These are phyloP conservation scores for Grus americana DNA, from an alignment of 2,113 vertebrate genomes.

Conservation along the genomic window DNA sequence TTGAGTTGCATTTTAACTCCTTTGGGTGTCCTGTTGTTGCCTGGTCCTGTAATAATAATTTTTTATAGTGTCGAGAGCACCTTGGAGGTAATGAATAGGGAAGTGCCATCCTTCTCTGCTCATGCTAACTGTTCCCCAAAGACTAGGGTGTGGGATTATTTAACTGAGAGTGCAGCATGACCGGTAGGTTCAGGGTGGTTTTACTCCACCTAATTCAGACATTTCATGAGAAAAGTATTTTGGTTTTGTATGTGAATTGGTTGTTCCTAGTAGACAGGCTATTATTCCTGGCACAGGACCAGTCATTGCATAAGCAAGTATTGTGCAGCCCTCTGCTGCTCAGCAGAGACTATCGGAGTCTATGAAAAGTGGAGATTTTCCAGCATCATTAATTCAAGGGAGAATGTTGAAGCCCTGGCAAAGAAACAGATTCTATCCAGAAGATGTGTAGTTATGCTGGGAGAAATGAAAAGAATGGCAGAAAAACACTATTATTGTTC, in stretches of 20 bases:
- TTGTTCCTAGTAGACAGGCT: background rate
- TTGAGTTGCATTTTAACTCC: background rate
- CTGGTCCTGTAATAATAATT: background rate
- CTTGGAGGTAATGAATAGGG: background rate
- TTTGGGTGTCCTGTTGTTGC: background rate
- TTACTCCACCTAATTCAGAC: background rate
- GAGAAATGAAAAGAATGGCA: slow-evolving; percentile 35
- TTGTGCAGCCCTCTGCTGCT: slow-evolving; percentile 49
- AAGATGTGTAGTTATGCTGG: slow-evolving; percentile 38
- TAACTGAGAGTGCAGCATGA: background rate
- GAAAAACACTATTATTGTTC: slow-evolving; percentile 9
- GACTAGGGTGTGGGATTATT: background rate
- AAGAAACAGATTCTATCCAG: slow-evolving; percentile 26
- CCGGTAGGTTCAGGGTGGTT: background rate
- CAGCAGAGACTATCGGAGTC: background rate
- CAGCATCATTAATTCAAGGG: slow-evolving; percentile 57
- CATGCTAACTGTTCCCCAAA: background rate
- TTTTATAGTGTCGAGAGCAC: background rate
- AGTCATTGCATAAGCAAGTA: slow-evolving; percentile 57
- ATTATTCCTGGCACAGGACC: slow-evolving; percentile 45
- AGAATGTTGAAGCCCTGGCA: slow-evolving; percentile 29
- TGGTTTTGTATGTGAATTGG: background rate
- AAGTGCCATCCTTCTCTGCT: background rate
- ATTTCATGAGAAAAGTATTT: background rate
- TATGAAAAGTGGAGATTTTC: slow-evolving; percentile 63